Evolutionary conservation across 2,113 vertebrate genomes (phyloP), one percentile per base, ranked within the genome.

Genomic region (Acanthisitta chloris): DNA sequence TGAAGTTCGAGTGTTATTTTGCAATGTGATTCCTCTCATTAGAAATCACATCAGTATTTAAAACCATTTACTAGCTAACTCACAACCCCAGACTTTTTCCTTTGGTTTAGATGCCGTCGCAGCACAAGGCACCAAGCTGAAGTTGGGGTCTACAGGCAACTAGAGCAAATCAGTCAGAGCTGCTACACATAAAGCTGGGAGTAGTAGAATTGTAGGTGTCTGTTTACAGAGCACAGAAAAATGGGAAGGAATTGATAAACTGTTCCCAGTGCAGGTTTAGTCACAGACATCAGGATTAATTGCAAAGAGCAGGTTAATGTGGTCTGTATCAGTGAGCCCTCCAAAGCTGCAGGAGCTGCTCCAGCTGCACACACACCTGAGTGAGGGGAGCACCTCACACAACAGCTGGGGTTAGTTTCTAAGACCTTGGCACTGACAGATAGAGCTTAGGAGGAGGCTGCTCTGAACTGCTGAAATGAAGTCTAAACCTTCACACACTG

Each of bases 381-480:
- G 45, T 5, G 17, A 57, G 31, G 57, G 34, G 8, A 79, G 15
- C 71, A 66, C 18, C 51, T 31, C 49, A n/a, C 12, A 6, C 31
- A 26, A 18, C 19, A 64, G 23, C n/a, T 43, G 2, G 2, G 4
- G 3, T 12, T 40, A 29, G 11, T 73, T 77, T 64, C n/a, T 48
- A 46, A 65, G 38, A 29, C 15, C 23, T 42, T 0, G 0, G 34
- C 57, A 55, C 0, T 16, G 80, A 67, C 23, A 8, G 48, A 61
- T 21, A 64, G 40, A 57, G 4, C 19, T 51, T 0, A 0, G 40
- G 33, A 55, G 31, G 14, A 59, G 29, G 40, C 21, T 84, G 66
- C 42, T 29, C 84, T 40, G 66, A 78, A 62, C 49, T 61, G 46
- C 59, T 43, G 29, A 82, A 49, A 16, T 8, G 34, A 58, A 70